A percentile compares a stretch with the other conserved stretches of the same genome.
Evolutionary conservation across 2,888 invertebrate genomes (phyloP).

Genomic region (Drosophila mimica): DNA sequence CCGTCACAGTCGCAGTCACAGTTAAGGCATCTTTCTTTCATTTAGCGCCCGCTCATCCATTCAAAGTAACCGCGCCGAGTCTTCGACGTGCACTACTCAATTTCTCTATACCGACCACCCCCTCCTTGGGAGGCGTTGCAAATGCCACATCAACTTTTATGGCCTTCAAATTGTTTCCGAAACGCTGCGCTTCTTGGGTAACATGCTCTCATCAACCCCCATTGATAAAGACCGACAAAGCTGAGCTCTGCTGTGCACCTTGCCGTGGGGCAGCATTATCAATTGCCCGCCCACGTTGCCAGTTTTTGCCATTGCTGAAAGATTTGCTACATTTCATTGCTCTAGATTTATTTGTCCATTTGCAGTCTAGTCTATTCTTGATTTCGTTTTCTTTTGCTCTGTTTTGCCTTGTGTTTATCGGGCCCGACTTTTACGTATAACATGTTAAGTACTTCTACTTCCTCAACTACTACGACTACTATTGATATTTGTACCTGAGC

Average conservation of each 20-base stretch:
- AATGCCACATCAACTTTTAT: slow-evolving; percentile 78
- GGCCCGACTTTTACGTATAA: slow-evolving; percentile 18
- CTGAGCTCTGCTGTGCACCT: slow-evolving; percentile 36
- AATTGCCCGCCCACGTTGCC: slow-evolving; percentile 59
- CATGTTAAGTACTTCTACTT: slow-evolving; percentile 30
- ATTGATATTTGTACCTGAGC: slow-evolving; percentile 9
- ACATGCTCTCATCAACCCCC: slow-evolving; percentile 19
- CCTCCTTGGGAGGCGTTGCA: slow-evolving; percentile 25
- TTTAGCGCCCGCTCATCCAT: slow-evolving; percentile 16
- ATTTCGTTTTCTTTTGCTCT: neutral
- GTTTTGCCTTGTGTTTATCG: slow-evolving; percentile 38
- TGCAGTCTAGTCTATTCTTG: slow-evolving; percentile 22
- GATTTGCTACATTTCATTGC: slow-evolving; percentile 73
- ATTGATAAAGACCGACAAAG: slow-evolving; percentile 1
- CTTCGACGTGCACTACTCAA: slow-evolving; percentile 56
- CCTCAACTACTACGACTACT: neutral
- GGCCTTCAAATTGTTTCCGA: slow-evolving; percentile 80
- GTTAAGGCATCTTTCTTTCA: slow-evolving; percentile 25
- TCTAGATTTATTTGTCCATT: slow-evolving; percentile 57
- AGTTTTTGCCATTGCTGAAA: slow-evolving; percentile 32
- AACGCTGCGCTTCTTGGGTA: slow-evolving; percentile 56
- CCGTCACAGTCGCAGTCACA: slow-evolving; percentile 14
- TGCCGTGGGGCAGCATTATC: slow-evolving; percentile 62
- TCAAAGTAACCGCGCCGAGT: slow-evolving; percentile 27
- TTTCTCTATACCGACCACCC: slow-evolving; percentile 25